These are phyloP conservation scores for Apis mellifera DNA, from an alignment of 1,140 invertebrate species.

Conservation along the genomic window Amel_HAv3.1 CM009940.2:7404001-7404500, in stretches of 20 bases:
- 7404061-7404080: conserved; percentile 63
- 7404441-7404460: conserved; percentile 30
- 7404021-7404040: too few species aligned
- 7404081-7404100: conserved; percentile 29
- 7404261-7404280: neutral
- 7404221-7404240: too few species aligned
- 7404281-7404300: conserved; percentile 10
- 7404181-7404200: too few species aligned
- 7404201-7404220: too few species aligned
- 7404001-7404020: conserved; percentile 55
- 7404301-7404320: neutral
- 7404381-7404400: conserved; percentile 63
- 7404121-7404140: conserved; percentile 19
- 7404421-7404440: conserved; percentile 67
- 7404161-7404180: too few species aligned
- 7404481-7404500: neutral
- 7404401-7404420: conserved; percentile 67
- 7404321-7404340: conserved; percentile 15
- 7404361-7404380: conserved; percentile 63
- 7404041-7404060: conserved; percentile 43
- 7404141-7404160: neutral
- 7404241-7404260: too few species aligned
- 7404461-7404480: neutral
- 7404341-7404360: conserved; percentile 27
- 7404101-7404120: conserved; percentile 42